Evolutionary conservation across 1,140 invertebrate species (phyloP).

Genomic region (Penaeus japonicus): DNA sequence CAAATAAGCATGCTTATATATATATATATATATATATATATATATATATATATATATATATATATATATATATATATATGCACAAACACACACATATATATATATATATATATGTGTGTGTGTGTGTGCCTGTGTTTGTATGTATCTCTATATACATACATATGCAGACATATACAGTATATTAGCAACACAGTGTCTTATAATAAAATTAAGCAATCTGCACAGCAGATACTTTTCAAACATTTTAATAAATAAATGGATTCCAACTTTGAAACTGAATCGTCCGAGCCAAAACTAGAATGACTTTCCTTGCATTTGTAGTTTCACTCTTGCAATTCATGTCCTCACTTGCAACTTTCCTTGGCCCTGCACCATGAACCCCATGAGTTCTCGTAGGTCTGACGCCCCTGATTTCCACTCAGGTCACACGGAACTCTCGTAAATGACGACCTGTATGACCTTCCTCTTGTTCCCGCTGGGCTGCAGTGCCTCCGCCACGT

Average conservation of each 20-base stretch:
- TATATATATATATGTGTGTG: neutral
- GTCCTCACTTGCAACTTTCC: too few relatives aligned
- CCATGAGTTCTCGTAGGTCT: too few relatives aligned
- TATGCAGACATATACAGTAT: neutral
- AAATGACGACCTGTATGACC: constrained; percentile 84
- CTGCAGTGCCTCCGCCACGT: neutral
- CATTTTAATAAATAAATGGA: too few relatives aligned
- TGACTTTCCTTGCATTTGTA: too few relatives aligned
- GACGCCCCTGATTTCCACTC: neutral
- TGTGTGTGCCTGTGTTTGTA: neutral
- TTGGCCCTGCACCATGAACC: too few relatives aligned
- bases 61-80: neutral
- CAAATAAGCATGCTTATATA: neutral
- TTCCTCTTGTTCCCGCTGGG: neutral
- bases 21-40: constrained; percentile 10
- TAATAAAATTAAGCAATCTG: neutral
- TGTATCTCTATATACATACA: constrained; percentile 3
- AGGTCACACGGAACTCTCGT: constrained; percentile 79
- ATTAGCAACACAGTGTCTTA: neutral
- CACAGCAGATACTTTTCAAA: neutral
- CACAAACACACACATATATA: neutral
- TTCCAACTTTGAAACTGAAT: too few relatives aligned
- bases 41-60: neutral
- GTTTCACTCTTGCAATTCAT: too few relatives aligned
- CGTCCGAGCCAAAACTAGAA: too few relatives aligned